These are phyloP conservation scores for Coregonus clupeaformis DNA, from an alignment of 2,113 vertebrate species.

Conservation along the genomic window DNA sequence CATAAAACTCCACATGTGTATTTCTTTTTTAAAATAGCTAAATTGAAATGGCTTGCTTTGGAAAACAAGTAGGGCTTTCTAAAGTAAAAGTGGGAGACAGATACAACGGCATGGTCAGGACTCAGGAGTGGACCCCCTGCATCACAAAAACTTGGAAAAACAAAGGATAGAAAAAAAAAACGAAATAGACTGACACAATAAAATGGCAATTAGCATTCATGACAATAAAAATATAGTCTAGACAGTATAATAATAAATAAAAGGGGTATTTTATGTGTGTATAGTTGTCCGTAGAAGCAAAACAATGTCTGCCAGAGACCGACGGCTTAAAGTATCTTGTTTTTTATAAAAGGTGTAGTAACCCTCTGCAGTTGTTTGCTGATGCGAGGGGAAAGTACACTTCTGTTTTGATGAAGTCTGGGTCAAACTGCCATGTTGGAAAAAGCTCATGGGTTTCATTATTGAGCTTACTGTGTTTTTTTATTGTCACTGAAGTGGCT, in stretches of 20 bases:
- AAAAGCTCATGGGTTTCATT: constrained; percentile 63
- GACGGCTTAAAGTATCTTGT: constrained; percentile 60
- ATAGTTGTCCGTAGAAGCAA: constrained; percentile 56
- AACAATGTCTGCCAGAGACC: constrained; percentile 54
- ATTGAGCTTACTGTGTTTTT: constrained; percentile 40
- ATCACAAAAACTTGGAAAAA: constrained; percentile 70
- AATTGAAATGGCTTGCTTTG: neutral
- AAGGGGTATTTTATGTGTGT: constrained; percentile 63
- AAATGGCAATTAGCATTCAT: constrained; percentile 73
- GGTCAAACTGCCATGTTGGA: constrained; percentile 57
- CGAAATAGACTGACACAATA: constrained; percentile 67
- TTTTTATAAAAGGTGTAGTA: constrained; percentile 66
- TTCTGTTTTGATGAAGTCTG: constrained; percentile 66
- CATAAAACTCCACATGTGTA: neutral
- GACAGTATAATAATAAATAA: constrained; percentile 71
- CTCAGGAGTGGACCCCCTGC: neutral
- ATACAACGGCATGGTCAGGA: neutral
- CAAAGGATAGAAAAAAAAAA: constrained; percentile 59
- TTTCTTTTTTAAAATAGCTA: neutral
- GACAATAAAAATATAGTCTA: constrained; percentile 78
- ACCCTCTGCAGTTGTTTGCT: constrained; percentile 64
- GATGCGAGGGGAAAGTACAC: constrained; percentile 69
- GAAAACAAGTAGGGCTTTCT: neutral
- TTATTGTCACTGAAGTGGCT: constrained; percentile 66
- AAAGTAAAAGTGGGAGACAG: neutral